These are phyloP conservation scores for Hermodice carunculata DNA, from an alignment of 2,888 invertebrate genomes.

Conservation along the genomic window DNA sequence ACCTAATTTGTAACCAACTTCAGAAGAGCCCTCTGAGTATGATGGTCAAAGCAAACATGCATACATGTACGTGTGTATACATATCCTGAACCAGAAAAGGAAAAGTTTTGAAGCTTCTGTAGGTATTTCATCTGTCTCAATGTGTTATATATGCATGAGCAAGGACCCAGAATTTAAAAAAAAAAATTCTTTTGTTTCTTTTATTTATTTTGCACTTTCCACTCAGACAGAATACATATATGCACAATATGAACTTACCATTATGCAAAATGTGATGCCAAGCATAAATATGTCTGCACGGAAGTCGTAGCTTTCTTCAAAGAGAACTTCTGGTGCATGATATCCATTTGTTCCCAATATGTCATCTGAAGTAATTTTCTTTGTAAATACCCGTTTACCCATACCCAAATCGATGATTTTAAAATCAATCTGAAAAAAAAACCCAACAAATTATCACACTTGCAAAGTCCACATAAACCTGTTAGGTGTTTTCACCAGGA, in stretches of 20 bases:
- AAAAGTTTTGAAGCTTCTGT: no score
- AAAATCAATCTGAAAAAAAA: slow-evolving; percentile 10
- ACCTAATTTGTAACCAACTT: no score
- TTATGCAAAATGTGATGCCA: slow-evolving; percentile 41
- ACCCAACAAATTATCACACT: background rate
- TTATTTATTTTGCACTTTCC: no score
- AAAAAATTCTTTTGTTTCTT: no score
- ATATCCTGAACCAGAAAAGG: no score
- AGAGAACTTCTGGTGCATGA: slow-evolving; percentile 43
- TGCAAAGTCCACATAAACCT: background rate
- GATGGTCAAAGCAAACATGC: no score
- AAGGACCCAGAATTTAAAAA: no score
- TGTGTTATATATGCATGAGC: no score
- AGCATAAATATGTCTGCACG: slow-evolving; percentile 44
- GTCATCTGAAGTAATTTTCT: slow-evolving; percentile 41
- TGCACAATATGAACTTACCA: slow-evolving; percentile 36
- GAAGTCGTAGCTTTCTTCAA: slow-evolving; percentile 40
- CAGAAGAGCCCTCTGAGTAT: no score
- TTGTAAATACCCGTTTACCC: slow-evolving; percentile 32
- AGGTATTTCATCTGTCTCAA: no score
- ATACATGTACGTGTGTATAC: no score
- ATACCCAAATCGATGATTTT: slow-evolving; percentile 43
- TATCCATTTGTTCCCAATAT: slow-evolving; percentile 43
- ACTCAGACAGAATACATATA: no score
- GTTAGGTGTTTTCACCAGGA: background rate